Percentiles rank a stretch among this genome's conserved stretches.
Conservation (phyloP, 2,113 vertebrate species). For the Rhea pennata region DNA sequence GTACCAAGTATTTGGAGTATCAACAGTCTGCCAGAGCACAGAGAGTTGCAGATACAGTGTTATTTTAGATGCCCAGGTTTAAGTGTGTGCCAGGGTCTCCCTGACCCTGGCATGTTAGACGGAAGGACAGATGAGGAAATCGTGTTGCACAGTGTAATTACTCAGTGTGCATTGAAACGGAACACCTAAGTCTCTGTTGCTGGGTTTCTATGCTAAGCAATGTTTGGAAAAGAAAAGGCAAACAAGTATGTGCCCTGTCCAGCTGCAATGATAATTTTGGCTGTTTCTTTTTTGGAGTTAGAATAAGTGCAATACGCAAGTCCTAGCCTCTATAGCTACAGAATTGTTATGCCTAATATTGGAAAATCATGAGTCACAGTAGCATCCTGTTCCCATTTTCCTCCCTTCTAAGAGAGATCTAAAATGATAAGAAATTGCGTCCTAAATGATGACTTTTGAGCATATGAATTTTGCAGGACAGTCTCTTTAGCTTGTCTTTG, state of each 20-base stretch:
- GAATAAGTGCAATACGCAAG: neutral
- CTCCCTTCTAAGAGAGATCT: neutral
- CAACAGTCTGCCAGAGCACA: neutral
- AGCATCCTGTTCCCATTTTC: constrained; percentile 2
- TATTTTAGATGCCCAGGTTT: neutral
- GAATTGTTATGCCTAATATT: neutral
- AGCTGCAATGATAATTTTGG: neutral
- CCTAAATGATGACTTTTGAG: neutral
- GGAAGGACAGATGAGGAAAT: neutral
- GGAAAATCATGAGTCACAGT: neutral
- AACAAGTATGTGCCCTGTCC: neutral
- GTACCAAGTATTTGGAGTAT: neutral
- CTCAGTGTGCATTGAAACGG: neutral
- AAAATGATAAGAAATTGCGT: neutral
- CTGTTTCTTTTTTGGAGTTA: neutral
- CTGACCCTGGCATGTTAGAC: neutral
- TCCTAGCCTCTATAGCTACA: neutral
- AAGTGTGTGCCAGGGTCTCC: neutral
- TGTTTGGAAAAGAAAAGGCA: neutral
- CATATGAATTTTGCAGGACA: neutral
- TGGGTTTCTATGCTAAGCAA: neutral
- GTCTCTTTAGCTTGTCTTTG: neutral
- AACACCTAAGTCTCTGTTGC: neutral
- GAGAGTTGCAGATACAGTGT: neutral
- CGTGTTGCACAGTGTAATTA: neutral